Evolutionary conservation across 2,113 vertebrate genomes (phyloP).

Genomic region (Scatophagus argus): DNA sequence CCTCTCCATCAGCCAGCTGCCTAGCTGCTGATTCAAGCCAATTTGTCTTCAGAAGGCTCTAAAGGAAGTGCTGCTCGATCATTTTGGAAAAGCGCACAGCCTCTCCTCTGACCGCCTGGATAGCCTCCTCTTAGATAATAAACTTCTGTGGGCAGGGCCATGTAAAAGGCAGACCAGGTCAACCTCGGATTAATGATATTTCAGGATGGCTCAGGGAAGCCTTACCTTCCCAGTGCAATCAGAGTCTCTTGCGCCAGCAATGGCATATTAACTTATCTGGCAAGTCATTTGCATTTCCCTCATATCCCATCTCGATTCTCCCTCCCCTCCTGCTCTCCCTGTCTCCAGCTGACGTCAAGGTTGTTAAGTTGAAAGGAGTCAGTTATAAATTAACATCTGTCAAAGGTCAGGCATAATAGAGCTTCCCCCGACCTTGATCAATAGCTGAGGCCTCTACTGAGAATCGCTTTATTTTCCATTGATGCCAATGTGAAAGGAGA

Average conservation of each 20-base stretch:
- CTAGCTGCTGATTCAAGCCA: constrained; percentile 69
- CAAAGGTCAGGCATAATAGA: constrained; percentile 61
- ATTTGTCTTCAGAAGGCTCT: constrained; percentile 71
- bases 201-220: constrained; percentile 48
- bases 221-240: constrained; percentile 61
- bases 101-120: constrained; percentile 39
- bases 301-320: constrained; percentile 31
- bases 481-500: constrained; percentile 29
- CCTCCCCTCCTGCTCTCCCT: not conserved
- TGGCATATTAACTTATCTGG: constrained; percentile 69
- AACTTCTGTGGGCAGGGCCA: constrained; percentile 47
- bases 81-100: constrained; percentile 52
- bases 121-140: constrained; percentile 55
- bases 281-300: constrained; percentile 71
- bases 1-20: constrained; percentile 73
- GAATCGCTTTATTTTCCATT: constrained; percentile 46
- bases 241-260: constrained; percentile 49
- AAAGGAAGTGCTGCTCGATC: constrained; percentile 63
- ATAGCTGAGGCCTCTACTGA: constrained; percentile 46
- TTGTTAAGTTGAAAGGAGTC: constrained; percentile 51
- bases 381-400: constrained; percentile 66
- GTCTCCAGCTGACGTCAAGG: constrained; percentile 45
- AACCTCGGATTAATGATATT: constrained; percentile 74
- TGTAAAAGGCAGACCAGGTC: constrained; percentile 56
- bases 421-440: constrained; percentile 66